phyloP scores from a whole-genome alignment of 2,113 vertebrate genomes.

The Hippocampus abdominalis region DNA sequence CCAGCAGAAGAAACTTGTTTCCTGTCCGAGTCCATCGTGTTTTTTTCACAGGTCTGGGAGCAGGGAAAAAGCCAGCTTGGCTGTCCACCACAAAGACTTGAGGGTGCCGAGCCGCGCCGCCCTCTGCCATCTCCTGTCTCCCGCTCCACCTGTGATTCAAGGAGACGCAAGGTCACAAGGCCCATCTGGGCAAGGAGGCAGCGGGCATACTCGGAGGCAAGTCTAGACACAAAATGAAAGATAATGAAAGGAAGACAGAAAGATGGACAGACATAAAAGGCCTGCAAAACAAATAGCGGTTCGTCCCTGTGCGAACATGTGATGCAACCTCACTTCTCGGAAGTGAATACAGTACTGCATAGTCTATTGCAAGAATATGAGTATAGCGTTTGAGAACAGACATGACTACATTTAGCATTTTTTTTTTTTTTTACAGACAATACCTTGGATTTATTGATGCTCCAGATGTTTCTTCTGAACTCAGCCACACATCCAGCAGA shows the following conservation, averaged over 20 bases:
- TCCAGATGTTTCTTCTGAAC: conserved; percentile 12
- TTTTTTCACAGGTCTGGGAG: conserved; percentile 17
- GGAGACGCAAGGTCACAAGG: neutral
- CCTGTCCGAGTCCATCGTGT: conserved; percentile 6
- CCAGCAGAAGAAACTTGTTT: conserved; percentile 30
- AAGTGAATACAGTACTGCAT: conserved; percentile 44
- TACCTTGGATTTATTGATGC: conserved; percentile 29
- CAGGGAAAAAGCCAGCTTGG: conserved; percentile 18
- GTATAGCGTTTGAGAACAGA: neutral
- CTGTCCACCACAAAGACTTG: conserved; percentile 70
- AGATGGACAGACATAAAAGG: neutral
- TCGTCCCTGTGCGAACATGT: conserved; percentile 7
- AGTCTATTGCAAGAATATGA: neutral
- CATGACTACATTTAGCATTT: neutral
- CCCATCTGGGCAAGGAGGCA: neutral
- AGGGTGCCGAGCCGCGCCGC: conserved; percentile 23
- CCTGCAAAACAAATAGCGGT: conserved; percentile 1
- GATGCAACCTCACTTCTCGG: conserved; percentile 12
- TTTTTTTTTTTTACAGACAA: neutral
- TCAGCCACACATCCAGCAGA: conserved; percentile 33
- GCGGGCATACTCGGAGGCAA: neutral
- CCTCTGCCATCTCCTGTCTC: conserved; percentile 51
- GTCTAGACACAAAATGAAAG: neutral
- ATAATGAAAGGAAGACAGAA: neutral
- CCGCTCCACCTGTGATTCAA: conserved; percentile 1